Evolutionary conservation across 2,797 vertebrate species (phyloP), one percentile per base, ranked within the genome.

Genomic region (Sebastes paucispinis): DNA sequence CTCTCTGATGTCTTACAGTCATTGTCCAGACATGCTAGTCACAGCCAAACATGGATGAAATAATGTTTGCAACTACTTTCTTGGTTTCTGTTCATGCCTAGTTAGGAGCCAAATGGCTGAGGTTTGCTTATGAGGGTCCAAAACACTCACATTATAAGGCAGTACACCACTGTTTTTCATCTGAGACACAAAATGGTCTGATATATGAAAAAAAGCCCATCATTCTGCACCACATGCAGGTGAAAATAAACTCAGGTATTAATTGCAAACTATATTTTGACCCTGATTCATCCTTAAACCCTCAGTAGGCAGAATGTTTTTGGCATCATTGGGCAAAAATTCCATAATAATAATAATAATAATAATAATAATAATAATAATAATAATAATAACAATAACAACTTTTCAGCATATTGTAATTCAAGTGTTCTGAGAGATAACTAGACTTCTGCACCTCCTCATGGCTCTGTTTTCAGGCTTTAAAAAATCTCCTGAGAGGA

Each of bases 1-100:
- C 13, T 71, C 31, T 82, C 47, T 85, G 32, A 82, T 77, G 63
- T 76, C 60, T 79, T 59, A 14, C 11, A 67, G 69, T 76, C 31
- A 54, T 31, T 2, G 5, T 81, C 32, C 39, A 75, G 36, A 13
- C 71, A 59, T 4, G 7, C 47, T 74, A 16, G 80, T 74, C 22
- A 77, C 3, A 55, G 18, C 43, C 5, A 81, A 27, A 69, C 39
- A 27, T 67, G 24, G 24, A 20, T 68, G 50, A 75, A 79, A 71
- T 68, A 34, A 11, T 78, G 27, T 50, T 52, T 70, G 8, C 29
- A 68, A 7, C 31, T 27, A 5, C 60, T 55, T 77, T 78, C 18
- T 75, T 64, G 11, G 20, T 54, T 78, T 66, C 2, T 78, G 1
- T 32, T 74, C 14, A 68, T 77, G 25, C 10, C 4, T 67, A 36